Conservation (phyloP, 2,888 invertebrate genomes). For the Nasonia oneida region DNA sequence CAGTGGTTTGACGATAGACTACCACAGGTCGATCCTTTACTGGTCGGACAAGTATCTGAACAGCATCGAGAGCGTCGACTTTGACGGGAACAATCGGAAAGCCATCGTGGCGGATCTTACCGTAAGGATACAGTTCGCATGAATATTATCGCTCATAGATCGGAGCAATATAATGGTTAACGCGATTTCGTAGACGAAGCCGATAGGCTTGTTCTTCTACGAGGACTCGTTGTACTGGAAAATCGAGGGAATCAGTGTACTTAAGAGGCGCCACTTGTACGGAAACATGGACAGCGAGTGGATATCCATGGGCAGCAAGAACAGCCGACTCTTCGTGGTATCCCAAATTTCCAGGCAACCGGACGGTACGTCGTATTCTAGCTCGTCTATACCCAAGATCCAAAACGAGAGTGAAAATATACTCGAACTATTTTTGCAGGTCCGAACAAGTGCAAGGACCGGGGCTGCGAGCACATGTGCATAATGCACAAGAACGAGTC, state of each 20-base stretch:
- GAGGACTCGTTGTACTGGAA: conserved; percentile 90
- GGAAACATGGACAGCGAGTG: conserved; percentile 80
- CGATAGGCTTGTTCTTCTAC: conserved; percentile 85
- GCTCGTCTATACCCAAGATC: too few species aligned
- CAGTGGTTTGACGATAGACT: conserved; percentile 83
- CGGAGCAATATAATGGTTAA: background rate
- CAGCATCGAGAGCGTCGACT: conserved; percentile 68
- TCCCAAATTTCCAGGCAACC: conserved; percentile 82
- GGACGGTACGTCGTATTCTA: conserved; percentile 65
- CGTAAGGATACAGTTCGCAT: conserved; percentile 10
- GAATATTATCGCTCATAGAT: background rate
- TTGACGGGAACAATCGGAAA: conserved; percentile 80
- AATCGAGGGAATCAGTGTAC: conserved; percentile 80
- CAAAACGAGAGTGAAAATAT: background rate
- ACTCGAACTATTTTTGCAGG: background rate
- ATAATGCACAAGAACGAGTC: conserved; percentile 78
- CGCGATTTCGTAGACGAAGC: conserved; percentile 70
- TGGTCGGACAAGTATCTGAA: conserved; percentile 83
- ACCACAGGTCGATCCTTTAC: conserved; percentile 84
- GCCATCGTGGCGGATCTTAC: conserved; percentile 73
- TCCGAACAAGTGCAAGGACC: conserved; percentile 80
- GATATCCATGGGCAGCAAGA: conserved; percentile 79
- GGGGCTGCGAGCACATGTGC: conserved; percentile 84
- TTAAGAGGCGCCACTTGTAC: conserved; percentile 83
- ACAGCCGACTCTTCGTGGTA: conserved; percentile 80